These are phyloP conservation scores for Vulpes lagopus DNA, from an alignment of 2,113 vertebrate genomes.

Conservation along the genomic window DNA sequence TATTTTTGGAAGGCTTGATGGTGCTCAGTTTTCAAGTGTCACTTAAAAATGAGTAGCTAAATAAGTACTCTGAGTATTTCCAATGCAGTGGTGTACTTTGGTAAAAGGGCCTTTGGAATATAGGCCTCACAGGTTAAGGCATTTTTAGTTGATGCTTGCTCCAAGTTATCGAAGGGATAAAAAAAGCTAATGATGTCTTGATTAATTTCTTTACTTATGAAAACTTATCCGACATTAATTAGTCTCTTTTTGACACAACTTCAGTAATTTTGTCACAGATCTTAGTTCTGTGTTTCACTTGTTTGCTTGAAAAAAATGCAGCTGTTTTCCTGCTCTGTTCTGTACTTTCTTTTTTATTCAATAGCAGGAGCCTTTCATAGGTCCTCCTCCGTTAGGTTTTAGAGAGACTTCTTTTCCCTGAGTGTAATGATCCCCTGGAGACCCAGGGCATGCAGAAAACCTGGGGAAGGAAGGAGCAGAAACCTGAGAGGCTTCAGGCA, in stretches of 20 bases:
- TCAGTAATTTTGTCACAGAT: neutral
- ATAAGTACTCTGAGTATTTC: conserved; percentile 49
- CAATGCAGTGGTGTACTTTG: neutral
- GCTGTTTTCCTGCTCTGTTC: neutral
- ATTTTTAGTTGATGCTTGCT: neutral
- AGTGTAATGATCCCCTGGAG: conserved; percentile 12
- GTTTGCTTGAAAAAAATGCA: neutral
- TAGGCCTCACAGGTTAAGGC: neutral
- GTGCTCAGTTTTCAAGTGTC: conserved; percentile 71
- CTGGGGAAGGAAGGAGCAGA: conserved; percentile 58
- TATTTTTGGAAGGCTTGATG: conserved; percentile 78
- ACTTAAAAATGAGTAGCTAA: conserved; percentile 73
- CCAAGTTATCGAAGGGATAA: neutral
- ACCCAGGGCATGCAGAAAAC: neutral
- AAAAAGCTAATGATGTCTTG: neutral
- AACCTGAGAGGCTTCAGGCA: conserved; percentile 42
- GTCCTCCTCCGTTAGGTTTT: neutral
- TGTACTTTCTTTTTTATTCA: conserved; percentile 1
- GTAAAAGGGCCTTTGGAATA: neutral
- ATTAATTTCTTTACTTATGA: conserved; percentile 14
- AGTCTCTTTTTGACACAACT: neutral
- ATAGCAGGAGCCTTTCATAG: neutral
- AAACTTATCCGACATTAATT: conserved; percentile 1
- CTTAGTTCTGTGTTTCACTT: conserved; percentile 14
- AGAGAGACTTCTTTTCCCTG: conserved; percentile 28